A percentile compares a stretch with the other conserved stretches of the same genome.
Conservation (phyloP, 2,888 invertebrate genomes). For the Pharmacophagus antenor region DNA sequence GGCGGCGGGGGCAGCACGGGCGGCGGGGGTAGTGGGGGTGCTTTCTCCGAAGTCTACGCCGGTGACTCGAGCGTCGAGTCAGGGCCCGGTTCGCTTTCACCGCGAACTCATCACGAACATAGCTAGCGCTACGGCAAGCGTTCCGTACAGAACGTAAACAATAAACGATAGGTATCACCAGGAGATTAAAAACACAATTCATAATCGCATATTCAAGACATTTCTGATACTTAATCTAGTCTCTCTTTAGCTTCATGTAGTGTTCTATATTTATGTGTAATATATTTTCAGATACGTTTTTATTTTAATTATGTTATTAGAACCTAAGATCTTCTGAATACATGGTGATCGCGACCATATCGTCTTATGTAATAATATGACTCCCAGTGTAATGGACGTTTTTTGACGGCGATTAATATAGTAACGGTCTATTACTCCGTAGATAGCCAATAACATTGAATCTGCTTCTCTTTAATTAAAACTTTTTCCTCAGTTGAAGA, state of each 20-base stretch:
- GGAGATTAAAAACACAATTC: background rate
- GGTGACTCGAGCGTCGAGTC: slow-evolving; percentile 75
- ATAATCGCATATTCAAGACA: background rate
- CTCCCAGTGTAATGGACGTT: too few relatives aligned
- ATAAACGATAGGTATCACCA: slow-evolving; percentile 15
- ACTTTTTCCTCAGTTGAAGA: background rate
- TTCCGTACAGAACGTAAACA: slow-evolving; percentile 23
- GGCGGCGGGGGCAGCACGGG: slow-evolving; percentile 52
- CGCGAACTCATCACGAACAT: slow-evolving; percentile 71
- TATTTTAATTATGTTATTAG: too few relatives aligned
- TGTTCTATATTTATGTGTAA: background rate
- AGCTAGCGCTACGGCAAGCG: slow-evolving; percentile 60
- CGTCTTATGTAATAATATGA: too few relatives aligned
- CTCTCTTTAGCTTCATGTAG: background rate
- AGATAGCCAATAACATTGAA: too few relatives aligned
- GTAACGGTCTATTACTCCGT: background rate
- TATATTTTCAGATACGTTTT: too few relatives aligned
- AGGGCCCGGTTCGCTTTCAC: slow-evolving; percentile 72
- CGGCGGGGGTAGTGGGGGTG: slow-evolving; percentile 67
- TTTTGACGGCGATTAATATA: background rate
- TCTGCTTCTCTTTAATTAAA: background rate
- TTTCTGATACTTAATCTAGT: background rate
- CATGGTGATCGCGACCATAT: too few relatives aligned
- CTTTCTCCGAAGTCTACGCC: slow-evolving; percentile 73
- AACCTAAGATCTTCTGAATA: too few relatives aligned